phyloP scores from a whole-genome alignment of 2,113 vertebrate species.

The Coptodon bakossiorum region DNA sequence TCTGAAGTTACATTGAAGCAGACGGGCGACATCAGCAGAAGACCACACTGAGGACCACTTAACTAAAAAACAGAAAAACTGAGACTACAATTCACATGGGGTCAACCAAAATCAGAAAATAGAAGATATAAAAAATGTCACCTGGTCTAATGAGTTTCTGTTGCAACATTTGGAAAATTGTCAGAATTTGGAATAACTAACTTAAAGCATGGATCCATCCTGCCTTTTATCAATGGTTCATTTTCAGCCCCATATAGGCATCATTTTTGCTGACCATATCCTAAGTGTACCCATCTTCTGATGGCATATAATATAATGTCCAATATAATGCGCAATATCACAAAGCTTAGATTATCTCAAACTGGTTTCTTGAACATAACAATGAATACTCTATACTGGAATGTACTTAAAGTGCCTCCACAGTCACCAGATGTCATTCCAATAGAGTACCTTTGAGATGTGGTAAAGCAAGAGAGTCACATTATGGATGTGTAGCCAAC shows the following conservation, averaged over 20 bases:
- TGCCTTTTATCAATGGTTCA: background rate
- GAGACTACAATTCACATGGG: background rate
- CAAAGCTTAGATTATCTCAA: background rate
- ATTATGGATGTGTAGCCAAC: background rate
- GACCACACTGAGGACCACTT: background rate
- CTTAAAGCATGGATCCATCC: background rate
- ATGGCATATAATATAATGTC: background rate
- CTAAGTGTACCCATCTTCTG: background rate
- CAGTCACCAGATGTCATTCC: background rate
- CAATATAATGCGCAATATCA: background rate
- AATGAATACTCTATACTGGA: background rate
- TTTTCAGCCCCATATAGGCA: background rate
- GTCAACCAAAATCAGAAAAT: background rate
- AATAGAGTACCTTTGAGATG: background rate
- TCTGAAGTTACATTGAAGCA: background rate
- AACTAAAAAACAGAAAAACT: background rate
- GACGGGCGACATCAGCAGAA: background rate
- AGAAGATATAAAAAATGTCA: background rate
- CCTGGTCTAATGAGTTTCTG: background rate
- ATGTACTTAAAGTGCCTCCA: background rate
- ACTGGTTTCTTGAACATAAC: background rate
- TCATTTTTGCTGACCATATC: background rate
- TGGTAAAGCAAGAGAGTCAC: fast-evolving
- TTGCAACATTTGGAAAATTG: background rate
- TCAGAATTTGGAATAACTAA: background rate